phyloP scores from a whole-genome alignment of 1,140 invertebrate genomes.

The Pinna nobilis region DNA sequence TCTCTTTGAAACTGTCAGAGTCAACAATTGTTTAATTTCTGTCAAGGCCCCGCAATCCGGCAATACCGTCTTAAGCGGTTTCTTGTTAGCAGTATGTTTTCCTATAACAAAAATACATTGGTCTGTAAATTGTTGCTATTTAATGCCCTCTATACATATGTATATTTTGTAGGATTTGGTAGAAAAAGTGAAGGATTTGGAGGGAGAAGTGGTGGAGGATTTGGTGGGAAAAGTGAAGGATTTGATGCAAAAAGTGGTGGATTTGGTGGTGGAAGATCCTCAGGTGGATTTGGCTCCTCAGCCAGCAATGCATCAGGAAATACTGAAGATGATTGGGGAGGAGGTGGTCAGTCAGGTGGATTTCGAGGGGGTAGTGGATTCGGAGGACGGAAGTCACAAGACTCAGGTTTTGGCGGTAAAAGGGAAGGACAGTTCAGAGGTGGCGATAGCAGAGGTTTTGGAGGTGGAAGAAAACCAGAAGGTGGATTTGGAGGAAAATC shows the following conservation, averaged over 20 bases:
- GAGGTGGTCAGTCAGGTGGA: neutral
- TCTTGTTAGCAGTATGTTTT: no score
- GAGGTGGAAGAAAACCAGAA: constrained; percentile 1
- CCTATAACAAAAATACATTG: neutral
- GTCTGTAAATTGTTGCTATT: neutral
- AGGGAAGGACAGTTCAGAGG: neutral
- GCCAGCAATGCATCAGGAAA: neutral
- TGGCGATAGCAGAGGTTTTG: constrained; percentile 8
- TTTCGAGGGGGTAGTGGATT: constrained; percentile 10
- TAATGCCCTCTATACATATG: neutral
- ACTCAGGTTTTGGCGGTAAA: no score
- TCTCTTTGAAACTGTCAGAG: no score
- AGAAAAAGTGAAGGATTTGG: constrained; percentile 16
- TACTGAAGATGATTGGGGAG: constrained; percentile 31
- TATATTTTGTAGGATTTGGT: neutral
- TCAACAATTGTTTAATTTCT: no score
- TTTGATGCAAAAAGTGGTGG: constrained; percentile 17
- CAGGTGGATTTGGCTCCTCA: constrained; percentile 1
- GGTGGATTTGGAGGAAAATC: constrained; percentile 18
- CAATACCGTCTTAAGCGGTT: no score
- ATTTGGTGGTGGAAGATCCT: constrained; percentile 11
- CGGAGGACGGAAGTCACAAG: no score
- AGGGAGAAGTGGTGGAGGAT: constrained; percentile 37
- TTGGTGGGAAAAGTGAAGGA: constrained; percentile 20
- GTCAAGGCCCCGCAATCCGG: no score